Percentiles rank a stretch among this genome's conserved stretches.
Conservation (phyloP, 1,140 invertebrate genomes). For the Drosophila novamexicana region DNA sequence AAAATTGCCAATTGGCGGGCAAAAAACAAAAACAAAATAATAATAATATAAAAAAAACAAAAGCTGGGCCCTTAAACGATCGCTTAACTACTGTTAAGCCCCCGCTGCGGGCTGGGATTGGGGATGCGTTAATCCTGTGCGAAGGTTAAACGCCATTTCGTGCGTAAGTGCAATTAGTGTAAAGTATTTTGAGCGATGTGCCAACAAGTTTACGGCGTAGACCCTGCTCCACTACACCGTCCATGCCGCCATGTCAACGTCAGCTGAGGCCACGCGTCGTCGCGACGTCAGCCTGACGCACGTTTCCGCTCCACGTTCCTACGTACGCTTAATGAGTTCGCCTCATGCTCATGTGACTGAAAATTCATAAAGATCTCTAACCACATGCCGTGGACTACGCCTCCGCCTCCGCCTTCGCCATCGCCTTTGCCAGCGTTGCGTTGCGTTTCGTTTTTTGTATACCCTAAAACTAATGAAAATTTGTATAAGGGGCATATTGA, state of each 20-base stretch:
- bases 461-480: no score
- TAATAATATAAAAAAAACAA: slow-evolving; percentile 16
- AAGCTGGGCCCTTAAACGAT: slow-evolving; percentile 72
- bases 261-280: slow-evolving; percentile 35
- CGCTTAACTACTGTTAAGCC: slow-evolving; percentile 82
- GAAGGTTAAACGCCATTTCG: slow-evolving; percentile 65
- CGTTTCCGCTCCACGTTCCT: slow-evolving; percentile 49
- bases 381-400: neutral
- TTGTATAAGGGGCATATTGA: no score
- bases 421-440: no score
- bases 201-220: slow-evolving; percentile 36
- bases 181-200: slow-evolving; percentile 71
- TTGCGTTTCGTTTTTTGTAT: no score
- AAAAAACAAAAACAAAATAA: slow-evolving; percentile 5
- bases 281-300: slow-evolving; percentile 58
- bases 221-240: neutral
- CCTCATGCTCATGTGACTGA: slow-evolving; percentile 70
- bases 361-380: slow-evolving; percentile 44
- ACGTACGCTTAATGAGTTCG: slow-evolving; percentile 50
- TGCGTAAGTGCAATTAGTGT: slow-evolving; percentile 81
- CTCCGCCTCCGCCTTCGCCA: neutral
- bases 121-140: slow-evolving; percentile 52
- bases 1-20: slow-evolving; percentile 67
- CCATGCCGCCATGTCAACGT: slow-evolving; percentile 12
- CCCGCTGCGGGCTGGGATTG: slow-evolving; percentile 42